Evolutionary conservation across 2,888 invertebrate genomes (phyloP).

Genomic region (Eutolmus rufibarbis): DNA sequence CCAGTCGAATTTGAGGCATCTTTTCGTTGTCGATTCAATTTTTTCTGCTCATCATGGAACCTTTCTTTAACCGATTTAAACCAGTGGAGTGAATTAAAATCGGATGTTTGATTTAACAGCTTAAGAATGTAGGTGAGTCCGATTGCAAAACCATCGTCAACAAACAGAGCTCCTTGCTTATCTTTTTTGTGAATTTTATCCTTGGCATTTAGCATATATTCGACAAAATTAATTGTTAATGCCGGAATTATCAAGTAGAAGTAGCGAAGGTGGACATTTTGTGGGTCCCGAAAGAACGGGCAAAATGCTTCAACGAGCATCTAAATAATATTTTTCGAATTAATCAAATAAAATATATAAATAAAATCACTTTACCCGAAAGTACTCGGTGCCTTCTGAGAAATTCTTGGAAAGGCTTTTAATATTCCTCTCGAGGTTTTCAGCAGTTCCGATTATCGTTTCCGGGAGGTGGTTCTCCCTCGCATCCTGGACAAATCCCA

Average conservation of each 20-base stretch:
- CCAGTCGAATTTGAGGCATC: constrained; percentile 72
- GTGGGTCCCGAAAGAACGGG: constrained; percentile 83
- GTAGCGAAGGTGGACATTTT: constrained; percentile 87
- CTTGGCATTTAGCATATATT: constrained; percentile 89
- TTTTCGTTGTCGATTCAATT: constrained; percentile 65
- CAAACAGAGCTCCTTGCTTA: constrained; percentile 80
- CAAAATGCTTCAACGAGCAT: constrained; percentile 87
- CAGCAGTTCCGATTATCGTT: constrained; percentile 71
- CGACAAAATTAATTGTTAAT: constrained; percentile 91
- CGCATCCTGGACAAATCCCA: constrained; percentile 71
- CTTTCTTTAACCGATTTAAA: constrained; percentile 85
- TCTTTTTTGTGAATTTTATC: constrained; percentile 89
- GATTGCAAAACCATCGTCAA: constrained; percentile 98
- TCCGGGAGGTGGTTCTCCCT: constrained; percentile 68
- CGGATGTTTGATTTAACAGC: constrained; percentile 82
- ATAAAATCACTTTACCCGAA: constrained; percentile 62
- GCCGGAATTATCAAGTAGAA: constrained; percentile 95
- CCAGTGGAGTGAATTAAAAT: constrained; percentile 95
- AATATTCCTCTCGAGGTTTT: constrained; percentile 79
- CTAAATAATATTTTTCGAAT: not conserved
- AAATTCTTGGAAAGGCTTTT: constrained; percentile 82
- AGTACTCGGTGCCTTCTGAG: constrained; percentile 88
- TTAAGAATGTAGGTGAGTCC: constrained; percentile 92
- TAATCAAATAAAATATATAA: not conserved
- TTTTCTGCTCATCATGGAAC: constrained; percentile 69